Evolutionary conservation across 64 coral and sea anemone genomes (phyloP).

Genomic region (Porites australiensis): DNA sequence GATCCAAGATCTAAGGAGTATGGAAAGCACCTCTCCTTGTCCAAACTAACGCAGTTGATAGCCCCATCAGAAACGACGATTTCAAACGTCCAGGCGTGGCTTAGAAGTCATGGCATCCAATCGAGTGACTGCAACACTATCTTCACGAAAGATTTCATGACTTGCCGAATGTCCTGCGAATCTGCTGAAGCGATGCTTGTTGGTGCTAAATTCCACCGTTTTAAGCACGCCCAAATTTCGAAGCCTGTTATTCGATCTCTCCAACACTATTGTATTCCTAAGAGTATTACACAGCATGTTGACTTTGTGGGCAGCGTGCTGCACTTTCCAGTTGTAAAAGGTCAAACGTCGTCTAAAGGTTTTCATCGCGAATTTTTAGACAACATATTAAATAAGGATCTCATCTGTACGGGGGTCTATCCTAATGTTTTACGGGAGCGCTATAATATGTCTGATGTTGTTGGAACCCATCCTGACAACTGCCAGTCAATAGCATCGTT

Average conservation of each 20-base stretch:
- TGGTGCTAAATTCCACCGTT: constrained; percentile 89
- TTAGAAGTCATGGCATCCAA: constrained; percentile 56
- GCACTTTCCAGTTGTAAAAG: constrained; percentile 80
- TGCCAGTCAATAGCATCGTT: constrained; percentile 90
- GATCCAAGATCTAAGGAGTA: constrained; percentile 76
- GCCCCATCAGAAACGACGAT: constrained; percentile 71
- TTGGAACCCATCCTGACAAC: constrained; percentile 77
- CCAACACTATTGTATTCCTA: constrained; percentile 79
- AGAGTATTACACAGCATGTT: constrained; percentile 63
- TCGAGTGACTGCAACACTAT: constrained; percentile 56
- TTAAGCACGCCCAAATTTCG: constrained; percentile 67
- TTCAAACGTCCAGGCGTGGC: constrained; percentile 70
- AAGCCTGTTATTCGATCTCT: constrained; percentile 75
- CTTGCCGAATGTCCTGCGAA: constrained; percentile 70
- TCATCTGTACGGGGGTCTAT: constrained; percentile 86
- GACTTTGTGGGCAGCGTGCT: constrained; percentile 96
- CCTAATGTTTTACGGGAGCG: constrained; percentile 82
- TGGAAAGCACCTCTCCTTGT: constrained; percentile 72
- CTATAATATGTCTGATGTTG: constrained; percentile 83
- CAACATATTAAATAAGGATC: not conserved
- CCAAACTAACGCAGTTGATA: constrained; percentile 61
- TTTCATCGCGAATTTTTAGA: not conserved
- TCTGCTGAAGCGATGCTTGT: constrained; percentile 70
- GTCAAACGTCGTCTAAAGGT: constrained; percentile 49
- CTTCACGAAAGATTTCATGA: constrained; percentile 84